These are phyloP conservation scores for Hetaerina americana DNA, from an alignment of 1,140 invertebrate species.

Conservation along the genomic window DNA sequence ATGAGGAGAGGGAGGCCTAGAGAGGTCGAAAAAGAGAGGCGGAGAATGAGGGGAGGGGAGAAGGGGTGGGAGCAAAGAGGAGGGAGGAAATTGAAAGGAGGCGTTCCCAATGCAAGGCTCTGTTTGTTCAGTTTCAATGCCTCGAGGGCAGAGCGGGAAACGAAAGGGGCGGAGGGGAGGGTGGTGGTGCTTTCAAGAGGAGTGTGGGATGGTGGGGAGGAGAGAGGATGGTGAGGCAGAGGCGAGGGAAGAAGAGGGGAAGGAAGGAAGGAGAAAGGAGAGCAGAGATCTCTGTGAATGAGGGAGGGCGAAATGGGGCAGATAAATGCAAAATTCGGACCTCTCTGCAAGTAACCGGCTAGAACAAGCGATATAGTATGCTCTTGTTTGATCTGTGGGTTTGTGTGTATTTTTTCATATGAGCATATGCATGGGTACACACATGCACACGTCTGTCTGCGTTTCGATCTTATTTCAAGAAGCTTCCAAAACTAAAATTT, in stretches of 20 bases:
- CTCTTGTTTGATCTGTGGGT: too few relatives aligned
- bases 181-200: not conserved
- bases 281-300: not conserved
- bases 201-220: not conserved
- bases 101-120: not conserved
- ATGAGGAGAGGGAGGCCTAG: not conserved
- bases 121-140: not conserved
- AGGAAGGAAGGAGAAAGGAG: not conserved
- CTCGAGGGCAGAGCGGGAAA: not conserved
- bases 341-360: too few relatives aligned
- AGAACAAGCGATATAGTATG: too few relatives aligned
- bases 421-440: too few relatives aligned
- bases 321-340: too few relatives aligned
- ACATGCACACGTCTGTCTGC: too few relatives aligned
- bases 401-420: too few relatives aligned
- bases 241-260: not conserved
- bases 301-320: too few relatives aligned
- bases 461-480: too few relatives aligned
- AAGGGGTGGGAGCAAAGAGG: not conserved
- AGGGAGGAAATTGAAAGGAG: not conserved
- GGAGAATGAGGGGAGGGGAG: not conserved
- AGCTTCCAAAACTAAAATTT: too few relatives aligned
- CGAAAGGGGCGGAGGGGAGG: not conserved
- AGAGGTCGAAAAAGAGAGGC: not conserved
- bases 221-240: not conserved